A percentile compares a stretch with the other conserved stretches of the same genome.
phyloP scores from a whole-genome alignment of 1,140 invertebrate genomes.

The Proctacanthus coquilletti region DNA sequence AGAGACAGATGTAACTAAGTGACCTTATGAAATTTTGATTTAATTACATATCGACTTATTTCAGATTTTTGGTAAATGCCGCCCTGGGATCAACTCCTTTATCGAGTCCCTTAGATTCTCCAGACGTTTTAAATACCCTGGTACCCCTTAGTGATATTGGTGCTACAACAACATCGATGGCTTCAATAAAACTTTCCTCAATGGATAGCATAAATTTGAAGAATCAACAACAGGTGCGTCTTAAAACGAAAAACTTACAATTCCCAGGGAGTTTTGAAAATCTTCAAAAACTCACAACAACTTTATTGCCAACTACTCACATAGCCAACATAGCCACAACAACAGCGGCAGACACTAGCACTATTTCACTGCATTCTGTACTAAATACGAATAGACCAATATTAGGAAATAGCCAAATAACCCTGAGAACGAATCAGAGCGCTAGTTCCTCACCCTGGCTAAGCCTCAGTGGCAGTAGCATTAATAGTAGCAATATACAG shows the following conservation, averaged over 20 bases:
- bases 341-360: neutral
- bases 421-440: too few relatives aligned
- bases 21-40: neutral
- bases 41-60: constrained; percentile 7
- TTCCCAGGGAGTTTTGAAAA: neutral
- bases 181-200: constrained; percentile 26
- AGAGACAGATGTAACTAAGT: constrained; percentile 63
- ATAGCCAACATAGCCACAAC: neutral
- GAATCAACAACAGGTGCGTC: constrained; percentile 16
- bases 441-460: constrained; percentile 13
- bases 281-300: neutral
- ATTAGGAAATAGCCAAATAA: too few relatives aligned
- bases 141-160: constrained; percentile 28
- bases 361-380: too few relatives aligned
- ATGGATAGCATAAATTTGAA: constrained; percentile 27
- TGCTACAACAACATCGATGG: constrained; percentile 24
- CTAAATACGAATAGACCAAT: too few relatives aligned
- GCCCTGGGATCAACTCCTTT: constrained; percentile 34
- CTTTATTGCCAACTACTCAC: neutral
- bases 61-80: constrained; percentile 45
- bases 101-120: constrained; percentile 45
- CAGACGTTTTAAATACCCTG: constrained; percentile 30
- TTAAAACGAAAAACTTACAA: constrained; percentile 1
- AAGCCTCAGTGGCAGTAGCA: constrained; percentile 17
- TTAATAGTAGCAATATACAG: too few relatives aligned